Evolutionary conservation across 2,888 invertebrate genomes (phyloP), one percentile per base, ranked within the genome.

Genomic region (Harpalus rubripes): DNA sequence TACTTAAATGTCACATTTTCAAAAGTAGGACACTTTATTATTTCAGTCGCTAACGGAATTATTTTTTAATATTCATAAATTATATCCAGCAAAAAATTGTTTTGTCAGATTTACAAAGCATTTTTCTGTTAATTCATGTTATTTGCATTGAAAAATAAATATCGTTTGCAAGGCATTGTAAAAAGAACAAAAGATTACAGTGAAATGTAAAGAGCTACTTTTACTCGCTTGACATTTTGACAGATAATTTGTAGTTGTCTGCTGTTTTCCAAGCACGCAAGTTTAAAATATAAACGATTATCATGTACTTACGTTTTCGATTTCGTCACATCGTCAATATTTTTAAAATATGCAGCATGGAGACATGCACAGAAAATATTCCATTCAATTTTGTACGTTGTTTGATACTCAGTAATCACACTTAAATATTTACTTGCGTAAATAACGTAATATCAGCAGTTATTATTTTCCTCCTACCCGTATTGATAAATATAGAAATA

Each of bases 171-270:
- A 8, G 22, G 68, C 68, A 68, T 68, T 68, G 26, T 68, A 68
- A 32, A 68, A 16, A 44, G 18, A 74, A 72, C 72, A 44, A 41
- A 74, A 44, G 72, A 44, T 74, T 74, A 74, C 41, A 18, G 10
- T 18, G 44, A 44, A 44, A 74, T 8, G 72, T 44, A 44, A 74
- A 44, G 44, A 74, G 44, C 72, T 74, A 68, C 44, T 74, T 72
- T 72, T 22, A 74, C 41, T 18, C n/a, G 15, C 18, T 74, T 74
- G 72, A 74, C 72, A 74, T 74, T 74, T 74, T 74, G 72, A 74
- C 72, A 74, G 72, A 18, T 74, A 74, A 74, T 74, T 74, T 74
- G 72, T 74, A 74, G 72, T 74, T 74, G 72, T 74, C 72, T 74
- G 44, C 44, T 10, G 72, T 74, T 74, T 41, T 74, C 44, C 18